A percentile compares a stretch with the other conserved stretches of the same genome.
Conservation (phyloP, 2,888 invertebrate genomes). For the Torymus aiolomorphi region DNA sequence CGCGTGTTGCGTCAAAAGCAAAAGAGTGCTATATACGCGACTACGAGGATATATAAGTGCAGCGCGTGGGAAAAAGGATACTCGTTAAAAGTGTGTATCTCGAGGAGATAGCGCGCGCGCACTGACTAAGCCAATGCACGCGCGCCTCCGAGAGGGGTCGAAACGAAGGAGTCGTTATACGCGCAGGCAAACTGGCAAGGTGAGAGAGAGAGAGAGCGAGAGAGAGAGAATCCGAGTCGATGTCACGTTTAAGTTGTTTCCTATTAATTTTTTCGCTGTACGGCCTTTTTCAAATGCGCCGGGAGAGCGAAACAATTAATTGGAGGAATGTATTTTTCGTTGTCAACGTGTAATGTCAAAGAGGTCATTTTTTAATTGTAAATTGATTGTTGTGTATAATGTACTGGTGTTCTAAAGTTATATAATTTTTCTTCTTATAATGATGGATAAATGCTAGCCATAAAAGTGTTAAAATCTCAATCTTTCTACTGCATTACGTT, state of each 20-base stretch:
- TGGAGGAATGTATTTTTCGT: too few relatives aligned
- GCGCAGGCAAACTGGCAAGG: not conserved
- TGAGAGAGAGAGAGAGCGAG: not conserved
- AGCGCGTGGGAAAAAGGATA: not conserved
- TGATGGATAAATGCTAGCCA: too few relatives aligned
- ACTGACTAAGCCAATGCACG: conserved; percentile 47
- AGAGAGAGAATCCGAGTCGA: not conserved
- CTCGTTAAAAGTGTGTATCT: conserved; percentile 39
- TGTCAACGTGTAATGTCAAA: too few relatives aligned
- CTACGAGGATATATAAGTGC: too few relatives aligned
- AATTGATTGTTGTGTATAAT: too few relatives aligned
- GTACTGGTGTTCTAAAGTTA: too few relatives aligned
- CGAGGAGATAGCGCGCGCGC: not conserved
- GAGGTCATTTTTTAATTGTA: too few relatives aligned
- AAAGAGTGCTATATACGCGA: not conserved
- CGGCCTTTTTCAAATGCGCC: too few relatives aligned
- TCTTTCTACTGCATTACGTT: too few relatives aligned
- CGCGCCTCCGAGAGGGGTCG: not conserved
- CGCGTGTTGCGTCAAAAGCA: not conserved
- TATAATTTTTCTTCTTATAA: too few relatives aligned
- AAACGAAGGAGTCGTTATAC: conserved; percentile 3
- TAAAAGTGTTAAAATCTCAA: too few relatives aligned
- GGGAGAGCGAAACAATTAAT: too few relatives aligned
- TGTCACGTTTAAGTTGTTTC: conserved; percentile 22
- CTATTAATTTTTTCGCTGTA: conserved; percentile 6